Base-by-base conservation (phyloP, 2,797 vertebrate species). In the Kryptopterus vitreolus region DNA sequence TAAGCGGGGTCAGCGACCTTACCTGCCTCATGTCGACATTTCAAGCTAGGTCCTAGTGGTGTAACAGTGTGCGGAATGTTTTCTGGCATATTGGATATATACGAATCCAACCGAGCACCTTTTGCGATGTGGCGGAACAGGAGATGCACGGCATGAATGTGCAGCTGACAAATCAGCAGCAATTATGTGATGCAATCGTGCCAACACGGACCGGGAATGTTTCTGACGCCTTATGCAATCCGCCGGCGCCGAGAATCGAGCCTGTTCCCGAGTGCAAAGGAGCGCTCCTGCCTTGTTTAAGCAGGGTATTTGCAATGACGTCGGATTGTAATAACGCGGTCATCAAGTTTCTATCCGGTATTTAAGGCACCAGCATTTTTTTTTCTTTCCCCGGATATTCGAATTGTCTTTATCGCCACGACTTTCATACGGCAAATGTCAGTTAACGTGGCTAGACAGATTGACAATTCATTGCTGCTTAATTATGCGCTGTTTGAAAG, bases 381-480 rank as follows among this genome's bases (percentile, higher is more conserved):
- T n/a, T n/a, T n/a, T n/a, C n/a, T n/a, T n/a, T n/a, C n/a, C n/a
- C n/a, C n/a, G 22, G 22, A 1, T 74, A 16, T 24, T 78, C 6
- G 1, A 38, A 43, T 33, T 63, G 58, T 57, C 12, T 68, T 65
- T 35, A 29, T 20, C 33, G 12, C 33, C 22, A 7, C 57, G 50
- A 43, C 18, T 65, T 66, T 76, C 24, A 33, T 48, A 52, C 63
- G 72, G 50, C 59, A 74, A 46, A 33, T 62, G 61, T 80, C 35
- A 48, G 50, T 80, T 80, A 29, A 35, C 62, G 43, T 66, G 53
- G 15, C 8, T 81, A 38, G 58, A 76, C 62, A 68, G 53, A 76
- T 81, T 76, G 63, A 70, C 43, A 52, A 63, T 75, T 76, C 29
- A 63, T 76, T 76, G 74, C 59, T 50, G 74, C 26, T 11, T 58